phyloP scores from a whole-genome alignment of 2,797 vertebrate genomes.

The Lepus oiostolus region DNA sequence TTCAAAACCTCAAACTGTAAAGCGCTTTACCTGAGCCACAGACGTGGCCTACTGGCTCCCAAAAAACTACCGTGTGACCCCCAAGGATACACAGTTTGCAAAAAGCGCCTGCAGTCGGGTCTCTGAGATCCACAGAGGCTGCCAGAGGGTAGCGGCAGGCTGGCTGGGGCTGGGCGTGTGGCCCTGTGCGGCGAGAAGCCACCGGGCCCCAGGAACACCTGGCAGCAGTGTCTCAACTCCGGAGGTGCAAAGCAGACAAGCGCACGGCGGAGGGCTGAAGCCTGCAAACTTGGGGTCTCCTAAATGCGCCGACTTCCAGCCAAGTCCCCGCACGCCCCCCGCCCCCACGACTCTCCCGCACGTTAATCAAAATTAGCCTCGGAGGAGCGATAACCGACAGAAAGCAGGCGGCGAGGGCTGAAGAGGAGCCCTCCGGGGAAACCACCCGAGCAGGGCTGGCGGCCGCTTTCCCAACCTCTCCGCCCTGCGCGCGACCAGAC shows the following conservation, averaged over 20 bases:
- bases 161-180: too few relatives aligned
- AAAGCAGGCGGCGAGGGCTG: background rate
- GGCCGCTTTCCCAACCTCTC: slow-evolving; percentile 14
- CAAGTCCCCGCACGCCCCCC: background rate
- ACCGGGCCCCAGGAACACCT: slow-evolving; percentile 55
- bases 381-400: slow-evolving; percentile 23
- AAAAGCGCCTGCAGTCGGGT: background rate
- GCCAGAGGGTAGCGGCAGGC: background rate
- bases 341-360: background rate
- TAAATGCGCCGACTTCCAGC: slow-evolving; percentile 6
- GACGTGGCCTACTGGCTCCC: slow-evolving; percentile 28
- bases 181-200: background rate
- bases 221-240: slow-evolving; percentile 46
- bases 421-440: background rate
- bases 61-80: slow-evolving; percentile 29
- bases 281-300: slow-evolving; percentile 45
- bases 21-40: slow-evolving; percentile 10
- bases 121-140: background rate
- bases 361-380: background rate
- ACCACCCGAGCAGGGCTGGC: background rate
- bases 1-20: slow-evolving; percentile 64
- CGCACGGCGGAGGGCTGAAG: background rate
- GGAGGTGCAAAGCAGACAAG: slow-evolving; percentile 23
- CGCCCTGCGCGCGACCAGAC: background rate
- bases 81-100: slow-evolving; percentile 52